Conservation (phyloP, 2,888 invertebrate genomes). For the Metacarcinus magister region DNA sequence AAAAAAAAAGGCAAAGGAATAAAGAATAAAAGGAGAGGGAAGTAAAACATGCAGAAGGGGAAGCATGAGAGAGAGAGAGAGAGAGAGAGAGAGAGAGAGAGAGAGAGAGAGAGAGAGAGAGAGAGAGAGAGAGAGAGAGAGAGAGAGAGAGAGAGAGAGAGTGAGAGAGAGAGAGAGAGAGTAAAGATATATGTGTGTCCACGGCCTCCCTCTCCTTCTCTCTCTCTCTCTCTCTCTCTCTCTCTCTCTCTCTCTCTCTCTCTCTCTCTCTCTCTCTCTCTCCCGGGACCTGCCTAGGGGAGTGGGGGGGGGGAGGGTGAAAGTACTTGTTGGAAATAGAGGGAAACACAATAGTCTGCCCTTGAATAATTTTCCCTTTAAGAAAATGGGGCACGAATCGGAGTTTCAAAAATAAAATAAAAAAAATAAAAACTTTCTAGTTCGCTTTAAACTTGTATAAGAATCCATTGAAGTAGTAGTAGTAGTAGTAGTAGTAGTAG, state of each 20-base stretch:
- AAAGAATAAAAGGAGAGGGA: not conserved
- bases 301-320: not conserved
- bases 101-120: not conserved
- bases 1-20: not conserved
- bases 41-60: not conserved
- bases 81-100: not conserved
- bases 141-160: conserved; percentile 21
- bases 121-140: not conserved
- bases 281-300: not conserved
- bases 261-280: conserved; percentile 61
- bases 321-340: not conserved
- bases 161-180: conserved; percentile 2
- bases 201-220: not conserved
- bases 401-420: not conserved
- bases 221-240: not conserved
- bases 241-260: conserved; percentile 15
- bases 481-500: not conserved
- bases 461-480: not conserved
- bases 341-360: not conserved
- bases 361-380: conserved; percentile 20
- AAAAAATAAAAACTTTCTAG: not conserved
- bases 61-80: no score
- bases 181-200: not conserved
- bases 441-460: not conserved
- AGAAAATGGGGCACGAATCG: not conserved